phyloP scores from a whole-genome alignment of 2,797 vertebrate species.

The Hozukius guyotensis region DNA sequence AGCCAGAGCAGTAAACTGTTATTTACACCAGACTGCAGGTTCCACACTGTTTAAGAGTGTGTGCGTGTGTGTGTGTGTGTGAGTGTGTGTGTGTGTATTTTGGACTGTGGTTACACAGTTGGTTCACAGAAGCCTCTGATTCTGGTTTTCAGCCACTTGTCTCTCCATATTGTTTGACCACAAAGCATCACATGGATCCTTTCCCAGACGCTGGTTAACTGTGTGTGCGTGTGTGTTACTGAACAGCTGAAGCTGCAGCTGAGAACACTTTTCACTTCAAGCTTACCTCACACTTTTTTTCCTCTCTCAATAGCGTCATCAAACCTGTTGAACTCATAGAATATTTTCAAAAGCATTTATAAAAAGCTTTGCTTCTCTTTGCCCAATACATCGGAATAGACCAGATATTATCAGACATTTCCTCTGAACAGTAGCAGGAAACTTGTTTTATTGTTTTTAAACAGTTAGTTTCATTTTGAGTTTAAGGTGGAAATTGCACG shows the following conservation, averaged over 20 bases:
- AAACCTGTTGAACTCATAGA: not conserved
- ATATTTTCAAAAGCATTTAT: not conserved
- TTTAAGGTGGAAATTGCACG: not conserved
- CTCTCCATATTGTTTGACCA: not conserved
- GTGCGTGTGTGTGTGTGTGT: not conserved
- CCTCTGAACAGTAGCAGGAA: not conserved
- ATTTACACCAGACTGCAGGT: conserved; percentile 1
- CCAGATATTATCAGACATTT: not conserved
- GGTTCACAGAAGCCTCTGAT: not conserved
- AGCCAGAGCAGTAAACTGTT: conserved; percentile 11
- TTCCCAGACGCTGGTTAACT: conserved; percentile 14
- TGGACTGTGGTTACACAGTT: conserved; percentile 2
- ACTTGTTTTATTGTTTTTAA: not conserved
- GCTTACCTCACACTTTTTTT: not conserved
- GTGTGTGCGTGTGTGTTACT: not conserved
- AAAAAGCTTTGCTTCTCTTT: not conserved
- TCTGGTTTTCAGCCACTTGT: conserved; percentile 7
- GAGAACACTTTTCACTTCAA: not conserved
- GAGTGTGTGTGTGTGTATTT: not conserved
- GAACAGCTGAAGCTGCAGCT: not conserved
- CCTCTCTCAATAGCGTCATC: not conserved
- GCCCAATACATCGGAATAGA: no score
- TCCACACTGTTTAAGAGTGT: not conserved
- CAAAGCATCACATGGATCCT: conserved; percentile 14
- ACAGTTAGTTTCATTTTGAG: not conserved